Evolutionary conservation across 2,888 invertebrate genomes (phyloP), one percentile per base, ranked within the genome.

Genomic region (Smittia sp.): DNA sequence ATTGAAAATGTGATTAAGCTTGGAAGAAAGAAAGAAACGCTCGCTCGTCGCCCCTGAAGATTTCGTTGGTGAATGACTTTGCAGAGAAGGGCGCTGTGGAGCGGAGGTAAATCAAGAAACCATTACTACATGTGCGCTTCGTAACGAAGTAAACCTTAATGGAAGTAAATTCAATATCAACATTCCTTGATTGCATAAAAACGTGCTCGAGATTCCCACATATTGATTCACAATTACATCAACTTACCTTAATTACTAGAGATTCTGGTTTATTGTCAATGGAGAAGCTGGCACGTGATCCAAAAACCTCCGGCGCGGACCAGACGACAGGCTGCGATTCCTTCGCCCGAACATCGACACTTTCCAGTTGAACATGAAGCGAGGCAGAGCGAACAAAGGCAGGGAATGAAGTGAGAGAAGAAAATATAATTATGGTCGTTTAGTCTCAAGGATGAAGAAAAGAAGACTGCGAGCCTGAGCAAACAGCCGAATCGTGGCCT

Each of bases 341-440:
- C 81, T 90, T 91, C 76, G 91, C 92, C 75, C 91, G 86, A n/a
- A 91, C 91, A 82, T 92, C 89, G 81, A 92, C 90, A 81, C 92
- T 91, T 46, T 46, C 86, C 46, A 67, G 1, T 38, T 22, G 46
- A 66, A 15, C 4, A 66, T 13, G 25, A 46, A 13, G n/a, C 11
- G 46, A 69, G 7, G 1, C 13, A 68, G 13, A 67, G 2, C 7
- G 7, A 38, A 38, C n/a, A 46, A 46, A 46, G 41, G 27, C 41
- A 69, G 15, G n/a, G 54, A 54, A n/a, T 27, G 41, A 18, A 27
- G 32, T 20, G 41, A 69, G 25, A 52, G 52, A 18, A 69, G 69
- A 52, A 58, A 69, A 69, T 52, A 52, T 69, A 69, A 69, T 69
- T 69, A 69, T 54, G 32, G 69, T 69, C 41, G 41, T 54, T 32